Base-by-base conservation (phyloP, 2,888 invertebrate genomes). In the Gisinianus flammeolus region DNA sequence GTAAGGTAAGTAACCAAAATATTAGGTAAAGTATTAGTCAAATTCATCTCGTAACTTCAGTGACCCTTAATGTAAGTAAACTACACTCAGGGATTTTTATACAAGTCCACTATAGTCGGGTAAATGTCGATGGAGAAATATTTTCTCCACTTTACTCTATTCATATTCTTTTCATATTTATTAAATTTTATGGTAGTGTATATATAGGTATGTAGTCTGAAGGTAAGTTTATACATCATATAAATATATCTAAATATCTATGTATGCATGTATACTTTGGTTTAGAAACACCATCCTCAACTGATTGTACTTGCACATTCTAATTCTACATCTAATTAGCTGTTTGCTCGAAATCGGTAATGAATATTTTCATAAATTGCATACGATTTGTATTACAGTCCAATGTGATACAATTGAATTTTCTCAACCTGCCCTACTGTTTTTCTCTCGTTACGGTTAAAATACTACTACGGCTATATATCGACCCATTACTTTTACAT, bases 201-300 rank as follows among this genome's bases (percentile, higher is more conserved):
- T n/a, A n/a, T n/a, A n/a, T n/a, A n/a, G n/a, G n/a, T n/a, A n/a
- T n/a, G n/a, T n/a, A n/a, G n/a, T n/a, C n/a, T n/a, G n/a, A n/a
- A n/a, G 33, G 12, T 24, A 64, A 12, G 12, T 33, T 19, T 26
- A 72, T 58, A 58, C n/a, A 58, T 22, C 5, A 58, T 58, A 58
- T 58, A 19, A 5, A 58, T 58, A 58, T 22, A 58, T 58, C 6
- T 35, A 58, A 10, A 19, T 22, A 6, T 22, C n/a, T 22, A 58
- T 58, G 58, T 58, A 58, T 72, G n/a, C 26, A 33, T 30, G 70
- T 58, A 54, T 62, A 64, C 66, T 72, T 66, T 52, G 52, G 28
- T 75, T 62, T 71, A 80, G 66, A 68, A 74, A 44, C 66, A 75
- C 66, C 44, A 44, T 30, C 19, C 66, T 52, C 52, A 44, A 19